Conservation (phyloP, 2,888 invertebrate species). For the Acleris sparsana region DNA sequence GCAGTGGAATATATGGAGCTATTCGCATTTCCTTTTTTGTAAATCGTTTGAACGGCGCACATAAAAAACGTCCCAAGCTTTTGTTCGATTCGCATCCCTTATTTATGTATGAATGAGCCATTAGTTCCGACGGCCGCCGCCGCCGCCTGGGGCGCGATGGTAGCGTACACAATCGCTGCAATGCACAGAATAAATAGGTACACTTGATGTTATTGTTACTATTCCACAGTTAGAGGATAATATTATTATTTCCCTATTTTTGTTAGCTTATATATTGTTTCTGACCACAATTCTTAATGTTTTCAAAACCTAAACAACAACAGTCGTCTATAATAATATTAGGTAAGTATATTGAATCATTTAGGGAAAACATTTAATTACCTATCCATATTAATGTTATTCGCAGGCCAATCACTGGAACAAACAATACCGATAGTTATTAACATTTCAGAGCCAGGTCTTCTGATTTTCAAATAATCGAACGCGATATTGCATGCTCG, state of each 20-base stretch:
- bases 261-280: too few relatives aligned
- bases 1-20: conserved; percentile 29
- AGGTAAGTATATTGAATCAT: too few relatives aligned
- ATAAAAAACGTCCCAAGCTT: conserved; percentile 37
- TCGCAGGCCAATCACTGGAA: too few relatives aligned
- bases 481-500: too few relatives aligned
- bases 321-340: too few relatives aligned
- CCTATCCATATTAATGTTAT: too few relatives aligned
- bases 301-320: too few relatives aligned
- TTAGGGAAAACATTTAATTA: too few relatives aligned
- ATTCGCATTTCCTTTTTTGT: conserved; percentile 30
- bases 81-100: conserved; percentile 42
- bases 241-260: background rate
- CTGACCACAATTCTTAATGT: too few relatives aligned
- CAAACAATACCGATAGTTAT: too few relatives aligned
- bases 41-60: conserved; percentile 39
- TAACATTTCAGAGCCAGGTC: too few relatives aligned
- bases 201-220: background rate
- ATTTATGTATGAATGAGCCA: conserved; percentile 42
- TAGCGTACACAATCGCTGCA: conserved; percentile 11
- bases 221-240: background rate
- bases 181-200: conserved; percentile 12
- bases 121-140: conserved; percentile 40
- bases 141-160: conserved; percentile 33
- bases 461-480: too few relatives aligned